A percentile compares a stretch with the other conserved stretches of the same genome.
Conservation (phyloP, 30 jellyfish, hydroid and myxozoan genomes). For the Hydractinia symbiolongicarpus region DNA sequence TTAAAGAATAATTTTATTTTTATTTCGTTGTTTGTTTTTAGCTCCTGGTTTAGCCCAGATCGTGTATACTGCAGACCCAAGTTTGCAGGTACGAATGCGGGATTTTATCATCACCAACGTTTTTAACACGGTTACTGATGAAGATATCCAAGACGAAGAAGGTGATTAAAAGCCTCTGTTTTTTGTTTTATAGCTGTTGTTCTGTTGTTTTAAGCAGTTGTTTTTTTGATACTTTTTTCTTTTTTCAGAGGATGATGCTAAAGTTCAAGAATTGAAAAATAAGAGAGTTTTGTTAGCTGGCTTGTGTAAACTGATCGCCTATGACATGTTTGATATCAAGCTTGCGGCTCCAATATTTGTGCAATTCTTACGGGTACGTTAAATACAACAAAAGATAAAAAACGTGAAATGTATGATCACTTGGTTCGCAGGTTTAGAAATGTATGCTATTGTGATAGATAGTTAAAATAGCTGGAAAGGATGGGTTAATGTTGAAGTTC, state of each 20-base stretch:
- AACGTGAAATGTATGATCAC: too few species aligned
- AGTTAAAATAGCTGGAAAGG: too few species aligned
- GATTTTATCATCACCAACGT: constrained; percentile 83
- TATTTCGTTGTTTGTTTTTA: neutral
- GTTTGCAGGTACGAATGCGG: constrained; percentile 80
- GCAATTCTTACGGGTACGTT: constrained; percentile 71
- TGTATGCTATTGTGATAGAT: too few species aligned
- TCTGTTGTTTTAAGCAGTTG: neutral
- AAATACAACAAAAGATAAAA: too few species aligned
- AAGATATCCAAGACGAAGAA: constrained; percentile 74
- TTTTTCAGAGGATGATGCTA: constrained; percentile 56
- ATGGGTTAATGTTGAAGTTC: too few species aligned
- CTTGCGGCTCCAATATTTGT: constrained; percentile 93
- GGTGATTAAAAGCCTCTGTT: constrained; percentile 5
- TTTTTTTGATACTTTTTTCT: neutral
- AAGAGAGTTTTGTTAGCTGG: constrained; percentile 73
- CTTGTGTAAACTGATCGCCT: constrained; percentile 72
- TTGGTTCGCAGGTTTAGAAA: too few species aligned
- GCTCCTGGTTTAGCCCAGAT: constrained; percentile 36
- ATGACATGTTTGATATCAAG: constrained; percentile 49
- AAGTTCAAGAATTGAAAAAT: constrained; percentile 61
- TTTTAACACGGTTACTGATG: constrained; percentile 63
- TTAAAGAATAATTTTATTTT: too few species aligned
- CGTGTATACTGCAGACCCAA: constrained; percentile 69
- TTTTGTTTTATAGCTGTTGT: neutral